Evolutionary conservation across 2,888 invertebrate species (phyloP).

Genomic region (Melanostoma scalare): DNA sequence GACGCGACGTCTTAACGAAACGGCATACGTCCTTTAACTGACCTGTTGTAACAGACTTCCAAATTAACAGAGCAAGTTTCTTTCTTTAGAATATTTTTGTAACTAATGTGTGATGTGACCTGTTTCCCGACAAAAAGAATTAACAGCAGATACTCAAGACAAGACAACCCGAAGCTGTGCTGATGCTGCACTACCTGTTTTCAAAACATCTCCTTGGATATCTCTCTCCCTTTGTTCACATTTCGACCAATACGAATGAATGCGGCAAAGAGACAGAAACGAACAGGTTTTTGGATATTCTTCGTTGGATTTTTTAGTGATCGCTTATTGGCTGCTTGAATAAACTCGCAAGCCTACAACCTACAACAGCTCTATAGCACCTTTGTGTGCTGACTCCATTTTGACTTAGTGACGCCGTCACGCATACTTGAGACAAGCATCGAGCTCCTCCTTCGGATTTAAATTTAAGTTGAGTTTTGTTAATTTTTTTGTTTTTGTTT

Average conservation of each 20-base stretch:
- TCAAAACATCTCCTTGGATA: constrained; percentile 21
- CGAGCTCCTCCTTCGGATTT: constrained; percentile 52
- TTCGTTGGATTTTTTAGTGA: constrained; percentile 15
- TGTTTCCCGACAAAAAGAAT: constrained; percentile 26
- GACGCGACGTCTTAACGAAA: constrained; percentile 71
- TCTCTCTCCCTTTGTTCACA: constrained; percentile 17
- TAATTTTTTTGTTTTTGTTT: neutral
- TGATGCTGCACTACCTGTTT: constrained; percentile 45
- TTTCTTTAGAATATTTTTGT: constrained; percentile 37
- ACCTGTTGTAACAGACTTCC: constrained; percentile 59
- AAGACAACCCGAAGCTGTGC: constrained; percentile 11
- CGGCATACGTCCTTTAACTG: constrained; percentile 73
- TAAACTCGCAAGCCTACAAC: constrained; percentile 5
- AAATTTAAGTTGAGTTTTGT: constrained; percentile 9
- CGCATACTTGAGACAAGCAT: constrained; percentile 8
- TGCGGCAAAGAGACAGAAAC: constrained; percentile 69
- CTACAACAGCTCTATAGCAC: neutral
- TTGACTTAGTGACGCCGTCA: constrained; percentile 75
- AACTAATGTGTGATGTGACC: constrained; percentile 11
- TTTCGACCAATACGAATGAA: constrained; percentile 74
- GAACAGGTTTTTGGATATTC: constrained; percentile 60
- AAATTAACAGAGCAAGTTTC: constrained; percentile 63
- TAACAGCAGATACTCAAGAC: constrained; percentile 29
- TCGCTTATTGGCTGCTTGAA: constrained; percentile 70
- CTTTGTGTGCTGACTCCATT: constrained; percentile 78